Conservation (phyloP, 2,113 vertebrate species). For the Ammospiza caudacuta region DNA sequence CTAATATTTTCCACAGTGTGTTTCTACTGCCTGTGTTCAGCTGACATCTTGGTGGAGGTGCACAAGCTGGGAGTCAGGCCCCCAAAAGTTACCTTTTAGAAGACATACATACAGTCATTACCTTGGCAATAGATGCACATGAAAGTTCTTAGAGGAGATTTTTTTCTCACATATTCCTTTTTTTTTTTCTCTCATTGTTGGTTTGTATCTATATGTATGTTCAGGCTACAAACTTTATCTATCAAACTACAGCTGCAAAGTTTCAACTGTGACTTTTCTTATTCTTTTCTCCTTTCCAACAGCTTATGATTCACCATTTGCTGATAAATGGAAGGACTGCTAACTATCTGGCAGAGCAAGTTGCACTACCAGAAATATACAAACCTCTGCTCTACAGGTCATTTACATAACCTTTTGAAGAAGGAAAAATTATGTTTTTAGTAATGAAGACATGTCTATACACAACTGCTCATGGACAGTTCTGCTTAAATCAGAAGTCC, state of each 20-base stretch:
- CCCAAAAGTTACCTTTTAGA: background rate
- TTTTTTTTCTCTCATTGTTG: background rate
- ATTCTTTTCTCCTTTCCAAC: constrained; percentile 1
- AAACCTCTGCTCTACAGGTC: background rate
- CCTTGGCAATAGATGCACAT: background rate
- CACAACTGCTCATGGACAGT: background rate
- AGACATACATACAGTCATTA: background rate
- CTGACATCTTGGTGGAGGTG: background rate
- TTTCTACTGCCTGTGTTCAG: background rate
- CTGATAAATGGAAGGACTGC: background rate
- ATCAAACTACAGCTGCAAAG: background rate
- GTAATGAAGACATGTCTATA: background rate
- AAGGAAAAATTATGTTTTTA: background rate
- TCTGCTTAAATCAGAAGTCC: background rate
- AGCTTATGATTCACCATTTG: background rate
- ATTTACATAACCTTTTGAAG: background rate
- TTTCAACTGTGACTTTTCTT: background rate
- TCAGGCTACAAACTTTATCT: constrained; percentile 20
- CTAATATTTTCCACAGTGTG: background rate
- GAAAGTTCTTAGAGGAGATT: background rate
- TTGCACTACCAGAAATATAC: background rate
- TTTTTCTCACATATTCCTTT: background rate
- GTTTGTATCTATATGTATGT: background rate
- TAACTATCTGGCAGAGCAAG: background rate
- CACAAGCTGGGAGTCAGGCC: background rate